phyloP scores from a whole-genome alignment of 2,797 vertebrate genomes.

The Hyperoplus immaculatus region DNA sequence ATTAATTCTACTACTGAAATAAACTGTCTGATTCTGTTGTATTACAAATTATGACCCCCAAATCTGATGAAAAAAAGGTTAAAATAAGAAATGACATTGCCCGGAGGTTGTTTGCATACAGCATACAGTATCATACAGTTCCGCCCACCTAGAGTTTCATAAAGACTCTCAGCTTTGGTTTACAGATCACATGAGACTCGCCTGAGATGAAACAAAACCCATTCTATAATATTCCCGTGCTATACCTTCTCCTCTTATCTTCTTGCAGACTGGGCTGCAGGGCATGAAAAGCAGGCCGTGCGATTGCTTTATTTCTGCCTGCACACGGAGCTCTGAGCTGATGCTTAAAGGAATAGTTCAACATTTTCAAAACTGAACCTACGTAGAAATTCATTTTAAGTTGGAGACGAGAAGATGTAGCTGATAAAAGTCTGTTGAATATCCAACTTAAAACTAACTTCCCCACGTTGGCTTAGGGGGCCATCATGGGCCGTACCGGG shows the following conservation, averaged over 20 bases:
- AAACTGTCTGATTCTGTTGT: conserved; percentile 16
- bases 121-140: conserved; percentile 43
- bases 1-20: not conserved
- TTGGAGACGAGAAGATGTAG: no score
- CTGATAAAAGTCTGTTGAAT: no score
- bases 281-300: conserved; percentile 42
- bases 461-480: no score
- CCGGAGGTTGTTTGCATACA: conserved; percentile 42
- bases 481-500: no score
- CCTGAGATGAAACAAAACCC: conserved; percentile 63
- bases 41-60: conserved; percentile 19
- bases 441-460: no score
- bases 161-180: conserved; percentile 57
- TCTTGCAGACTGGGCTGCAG: conserved; percentile 35
- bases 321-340: conserved; percentile 54
- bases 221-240: conserved; percentile 47
- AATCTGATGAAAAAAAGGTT: conserved; percentile 45
- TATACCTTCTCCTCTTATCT: conserved; percentile 52
- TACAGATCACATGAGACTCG: conserved; percentile 47
- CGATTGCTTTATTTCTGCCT: conserved; percentile 38
- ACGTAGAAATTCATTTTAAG: no score
- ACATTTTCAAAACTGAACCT: no score
- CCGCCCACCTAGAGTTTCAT: conserved; percentile 56
- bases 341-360: conserved; percentile 15
- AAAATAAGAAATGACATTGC: conserved; percentile 21